phyloP scores from a whole-genome alignment of 2,888 invertebrate species.

The Diarsia mendica region DNA sequence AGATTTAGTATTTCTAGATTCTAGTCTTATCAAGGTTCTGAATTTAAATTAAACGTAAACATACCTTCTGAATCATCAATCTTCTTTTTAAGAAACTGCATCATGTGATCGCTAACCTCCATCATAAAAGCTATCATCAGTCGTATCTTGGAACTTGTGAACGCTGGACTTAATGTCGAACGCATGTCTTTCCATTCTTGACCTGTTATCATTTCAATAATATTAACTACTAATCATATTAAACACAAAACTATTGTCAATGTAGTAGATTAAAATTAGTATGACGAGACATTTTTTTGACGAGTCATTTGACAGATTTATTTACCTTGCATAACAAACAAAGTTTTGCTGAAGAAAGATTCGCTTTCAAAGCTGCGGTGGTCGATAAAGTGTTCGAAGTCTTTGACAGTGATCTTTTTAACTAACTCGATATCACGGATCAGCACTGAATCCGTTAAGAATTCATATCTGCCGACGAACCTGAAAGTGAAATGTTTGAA shows the following conservation, averaged over 20 bases:
- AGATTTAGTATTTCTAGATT: background rate
- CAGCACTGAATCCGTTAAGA: background rate
- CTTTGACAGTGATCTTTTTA: conserved; percentile 83
- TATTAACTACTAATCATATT: background rate
- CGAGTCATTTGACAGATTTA: no score
- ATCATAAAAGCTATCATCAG: conserved; percentile 81
- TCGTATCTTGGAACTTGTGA: conserved; percentile 87
- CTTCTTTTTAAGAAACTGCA: conserved; percentile 61
- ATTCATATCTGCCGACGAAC: conserved; percentile 12
- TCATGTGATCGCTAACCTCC: conserved; percentile 67
- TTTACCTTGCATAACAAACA: conserved; percentile 10
- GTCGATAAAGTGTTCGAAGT: conserved; percentile 89
- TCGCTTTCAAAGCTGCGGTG: conserved; percentile 65
- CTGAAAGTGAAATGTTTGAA: background rate
- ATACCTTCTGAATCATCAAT: conserved; percentile 73
- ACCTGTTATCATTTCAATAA: conserved; percentile 22
- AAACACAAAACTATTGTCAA: background rate
- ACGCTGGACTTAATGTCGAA: conserved; percentile 82
- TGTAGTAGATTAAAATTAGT: background rate
- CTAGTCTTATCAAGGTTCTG: background rate
- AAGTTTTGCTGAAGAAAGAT: background rate
- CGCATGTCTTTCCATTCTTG: conserved; percentile 80
- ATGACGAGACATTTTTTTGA: background rate
- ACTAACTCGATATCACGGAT: conserved; percentile 86
- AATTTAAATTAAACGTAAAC: background rate